Evolutionary conservation across 2,113 vertebrate genomes (phyloP).

Genomic region (Dromaius novaehollandiae): DNA sequence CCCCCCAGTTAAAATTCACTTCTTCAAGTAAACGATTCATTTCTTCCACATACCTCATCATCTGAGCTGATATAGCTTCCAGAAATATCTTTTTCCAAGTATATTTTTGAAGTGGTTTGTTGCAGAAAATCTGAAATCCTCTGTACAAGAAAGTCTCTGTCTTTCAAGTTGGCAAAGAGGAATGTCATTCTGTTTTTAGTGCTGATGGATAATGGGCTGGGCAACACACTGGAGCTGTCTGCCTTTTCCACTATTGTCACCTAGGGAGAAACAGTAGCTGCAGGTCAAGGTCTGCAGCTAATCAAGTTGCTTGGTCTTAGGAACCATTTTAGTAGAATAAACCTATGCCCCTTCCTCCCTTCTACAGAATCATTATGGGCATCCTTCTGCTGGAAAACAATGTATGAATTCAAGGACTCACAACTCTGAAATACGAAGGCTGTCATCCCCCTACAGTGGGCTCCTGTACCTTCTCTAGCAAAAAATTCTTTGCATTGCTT

Average conservation of each 20-base stretch:
- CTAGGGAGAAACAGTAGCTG: constrained; percentile 68
- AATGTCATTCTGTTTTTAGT: constrained; percentile 99
- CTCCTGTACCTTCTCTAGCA: neutral
- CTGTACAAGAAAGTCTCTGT: constrained; percentile 96
- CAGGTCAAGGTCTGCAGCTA: neutral
- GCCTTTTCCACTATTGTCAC: constrained; percentile 99
- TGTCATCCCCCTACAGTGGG: neutral
- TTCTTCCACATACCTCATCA: constrained; percentile 84
- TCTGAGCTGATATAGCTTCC: constrained; percentile 91
- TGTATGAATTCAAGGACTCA: neutral
- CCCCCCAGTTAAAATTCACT: neutral
- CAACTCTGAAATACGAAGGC: neutral
- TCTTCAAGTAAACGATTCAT: neutral
- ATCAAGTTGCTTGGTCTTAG: neutral
- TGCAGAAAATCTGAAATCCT: constrained; percentile 98
- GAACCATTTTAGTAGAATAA: neutral
- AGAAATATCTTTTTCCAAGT: constrained; percentile 87
- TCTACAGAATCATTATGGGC: neutral
- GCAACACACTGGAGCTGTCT: constrained; percentile 95
- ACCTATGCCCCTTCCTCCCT: neutral
- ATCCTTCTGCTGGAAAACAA: neutral
- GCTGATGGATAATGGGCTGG: constrained; percentile 96
- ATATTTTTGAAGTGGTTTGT: constrained; percentile 93
- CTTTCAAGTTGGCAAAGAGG: constrained; percentile 96
- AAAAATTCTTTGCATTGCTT: neutral